Evolutionary conservation across 2,113 vertebrate species (phyloP).

Genomic region (Beaufortia kweichowensis): DNA sequence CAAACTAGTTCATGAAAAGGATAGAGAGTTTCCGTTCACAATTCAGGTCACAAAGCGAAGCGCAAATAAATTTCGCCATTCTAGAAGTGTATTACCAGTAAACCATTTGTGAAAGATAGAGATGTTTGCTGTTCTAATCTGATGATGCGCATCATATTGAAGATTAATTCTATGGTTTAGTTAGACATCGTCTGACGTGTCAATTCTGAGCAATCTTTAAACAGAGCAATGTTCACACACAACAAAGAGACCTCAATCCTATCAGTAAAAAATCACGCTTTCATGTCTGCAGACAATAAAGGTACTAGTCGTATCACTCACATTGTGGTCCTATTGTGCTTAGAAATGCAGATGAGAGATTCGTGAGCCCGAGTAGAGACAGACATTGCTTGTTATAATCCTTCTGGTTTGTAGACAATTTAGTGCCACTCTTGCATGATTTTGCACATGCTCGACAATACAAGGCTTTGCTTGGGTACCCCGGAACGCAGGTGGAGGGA

Average conservation of each 20-base stretch:
- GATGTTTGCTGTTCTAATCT: constrained; percentile 9
- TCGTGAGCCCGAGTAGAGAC: neutral
- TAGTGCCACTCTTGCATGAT: constrained; percentile 38
- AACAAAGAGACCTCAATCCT: constrained; percentile 33
- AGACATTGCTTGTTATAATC: neutral
- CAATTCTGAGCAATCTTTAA: neutral
- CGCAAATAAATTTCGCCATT: constrained; percentile 15
- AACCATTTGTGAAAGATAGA: constrained; percentile 16
- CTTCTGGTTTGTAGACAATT: constrained; percentile 32
- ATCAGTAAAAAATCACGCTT: neutral
- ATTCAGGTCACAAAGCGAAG: constrained; percentile 30
- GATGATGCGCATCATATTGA: neutral
- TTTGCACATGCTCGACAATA: constrained; percentile 41
- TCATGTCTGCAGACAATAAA: neutral
- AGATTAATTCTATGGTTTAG: neutral
- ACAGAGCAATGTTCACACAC: constrained; percentile 20
- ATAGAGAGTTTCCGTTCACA: constrained; percentile 40
- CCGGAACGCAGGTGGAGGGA: neutral
- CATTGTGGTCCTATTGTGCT: neutral
- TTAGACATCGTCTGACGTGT: neutral
- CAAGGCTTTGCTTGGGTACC: constrained; percentile 30
- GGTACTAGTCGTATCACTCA: neutral
- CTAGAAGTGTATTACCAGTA: constrained; percentile 5
- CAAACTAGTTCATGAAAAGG: constrained; percentile 45
- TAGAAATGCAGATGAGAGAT: neutral